Percentiles rank a stretch among this genome's conserved stretches.
These are phyloP conservation scores for Tympanuchus pallidicinctus DNA, from an alignment of 2,113 vertebrate species.

Conservation along the genomic window DNA sequence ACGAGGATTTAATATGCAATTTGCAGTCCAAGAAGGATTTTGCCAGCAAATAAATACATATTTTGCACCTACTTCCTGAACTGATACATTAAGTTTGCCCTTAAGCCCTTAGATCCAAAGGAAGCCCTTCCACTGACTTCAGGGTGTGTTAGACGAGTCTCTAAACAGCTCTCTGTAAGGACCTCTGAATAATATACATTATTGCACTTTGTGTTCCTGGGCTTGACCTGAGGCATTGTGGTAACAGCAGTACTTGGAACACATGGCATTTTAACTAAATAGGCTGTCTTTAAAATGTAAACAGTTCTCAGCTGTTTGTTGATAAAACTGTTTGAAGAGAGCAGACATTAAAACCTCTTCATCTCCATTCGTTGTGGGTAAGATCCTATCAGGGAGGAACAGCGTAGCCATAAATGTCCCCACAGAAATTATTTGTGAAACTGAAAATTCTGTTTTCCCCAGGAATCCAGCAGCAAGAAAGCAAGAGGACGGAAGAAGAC, in stretches of 20 bases:
- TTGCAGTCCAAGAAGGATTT: neutral
- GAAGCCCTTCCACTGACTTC: neutral
- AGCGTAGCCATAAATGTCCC: neutral
- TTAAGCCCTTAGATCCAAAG: neutral
- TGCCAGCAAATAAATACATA: neutral
- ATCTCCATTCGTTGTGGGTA: neutral
- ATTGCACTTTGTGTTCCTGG: neutral
- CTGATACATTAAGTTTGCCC: neutral
- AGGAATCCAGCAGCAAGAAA: neutral
- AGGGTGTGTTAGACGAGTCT: neutral
- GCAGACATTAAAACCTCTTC: neutral
- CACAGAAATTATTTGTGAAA: neutral
- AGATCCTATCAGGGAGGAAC: neutral
- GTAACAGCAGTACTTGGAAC: neutral
- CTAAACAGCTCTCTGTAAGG: neutral
- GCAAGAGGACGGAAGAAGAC: neutral
- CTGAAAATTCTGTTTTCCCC: neutral
- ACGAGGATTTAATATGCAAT: neutral
- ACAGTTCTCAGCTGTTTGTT: slow-evolving; percentile 14
- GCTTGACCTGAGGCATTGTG: neutral
- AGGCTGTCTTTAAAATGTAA: slow-evolving; percentile 9
- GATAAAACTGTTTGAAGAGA: slow-evolving; percentile 14
- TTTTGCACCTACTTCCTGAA: neutral
- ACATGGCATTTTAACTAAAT: neutral
- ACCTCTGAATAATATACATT: neutral